Conservation (phyloP, 2,113 vertebrate genomes). For the Saccopteryx leptura region DNA sequence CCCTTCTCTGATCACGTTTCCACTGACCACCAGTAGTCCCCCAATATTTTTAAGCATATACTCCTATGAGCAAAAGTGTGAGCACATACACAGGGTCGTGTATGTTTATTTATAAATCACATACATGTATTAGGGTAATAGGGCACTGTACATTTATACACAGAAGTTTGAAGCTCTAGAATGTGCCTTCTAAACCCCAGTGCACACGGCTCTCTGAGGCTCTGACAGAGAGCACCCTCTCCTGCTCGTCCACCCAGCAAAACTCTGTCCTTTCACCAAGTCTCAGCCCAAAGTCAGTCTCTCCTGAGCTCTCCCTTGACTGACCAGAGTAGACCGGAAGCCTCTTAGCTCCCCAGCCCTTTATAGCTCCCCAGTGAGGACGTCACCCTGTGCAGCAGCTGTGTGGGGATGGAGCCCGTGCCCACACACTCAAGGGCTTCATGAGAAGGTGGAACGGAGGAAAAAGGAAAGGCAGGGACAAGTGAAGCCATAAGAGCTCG, state of each 20-base stretch:
- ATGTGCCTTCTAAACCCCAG: background rate
- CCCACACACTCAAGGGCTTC: background rate
- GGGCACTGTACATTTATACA: background rate
- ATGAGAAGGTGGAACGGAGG: background rate
- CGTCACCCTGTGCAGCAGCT: background rate
- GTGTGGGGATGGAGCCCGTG: background rate
- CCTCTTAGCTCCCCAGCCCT: background rate
- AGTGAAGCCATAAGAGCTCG: no score
- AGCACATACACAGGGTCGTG: background rate
- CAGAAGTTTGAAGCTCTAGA: background rate
- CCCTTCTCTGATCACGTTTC: background rate
- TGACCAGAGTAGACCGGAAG: background rate
- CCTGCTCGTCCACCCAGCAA: background rate
- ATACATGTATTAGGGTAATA: background rate
- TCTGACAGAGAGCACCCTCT: background rate
- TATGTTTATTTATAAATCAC: background rate
- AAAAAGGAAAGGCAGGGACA: fast-evolving
- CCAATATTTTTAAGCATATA: background rate
- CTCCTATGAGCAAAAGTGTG: background rate
- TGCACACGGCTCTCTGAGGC: background rate
- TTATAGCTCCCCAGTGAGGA: background rate
- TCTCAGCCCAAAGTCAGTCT: background rate
- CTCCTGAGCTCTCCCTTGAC: background rate
- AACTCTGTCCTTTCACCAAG: background rate
- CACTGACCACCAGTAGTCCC: background rate